Evolutionary conservation across 2,113 vertebrate genomes (phyloP).

Genomic region (Herpailurus yagouaroundi): DNA sequence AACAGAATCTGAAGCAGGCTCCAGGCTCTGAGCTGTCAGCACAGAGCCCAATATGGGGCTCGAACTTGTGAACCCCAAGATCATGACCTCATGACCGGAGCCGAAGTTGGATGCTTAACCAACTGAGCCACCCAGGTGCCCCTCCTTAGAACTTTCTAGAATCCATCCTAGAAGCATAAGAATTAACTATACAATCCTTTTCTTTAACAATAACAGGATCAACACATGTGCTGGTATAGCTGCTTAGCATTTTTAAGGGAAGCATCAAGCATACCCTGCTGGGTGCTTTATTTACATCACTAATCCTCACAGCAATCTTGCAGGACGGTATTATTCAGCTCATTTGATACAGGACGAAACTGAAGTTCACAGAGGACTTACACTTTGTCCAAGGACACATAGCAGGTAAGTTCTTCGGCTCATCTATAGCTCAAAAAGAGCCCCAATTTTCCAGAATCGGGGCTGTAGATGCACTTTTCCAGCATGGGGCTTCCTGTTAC

Average conservation of each 20-base stretch:
- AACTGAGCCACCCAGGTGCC: too few species aligned
- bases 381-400: neutral
- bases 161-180: constrained; percentile 46
- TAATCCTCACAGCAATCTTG: neutral
- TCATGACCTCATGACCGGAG: too few species aligned
- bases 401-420: neutral
- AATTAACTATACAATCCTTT: constrained; percentile 33
- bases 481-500: neutral
- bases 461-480: neutral
- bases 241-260: constrained; percentile 27
- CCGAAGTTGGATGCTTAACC: too few species aligned
- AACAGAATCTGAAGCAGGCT: too few species aligned
- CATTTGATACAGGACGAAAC: neutral
- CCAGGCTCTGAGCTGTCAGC: too few species aligned
- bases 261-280: neutral
- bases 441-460: neutral
- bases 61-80: too few species aligned
- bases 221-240: neutral
- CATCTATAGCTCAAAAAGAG: neutral
- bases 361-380: neutral
- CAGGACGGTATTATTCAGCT: neutral
- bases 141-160: neutral
- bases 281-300: neutral
- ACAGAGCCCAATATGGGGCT: too few species aligned
- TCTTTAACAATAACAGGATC: constrained; percentile 13